phyloP scores from a whole-genome alignment of 37 sponge, comb jelly and placozoan species.

The Hormiphora californensis region DNA sequence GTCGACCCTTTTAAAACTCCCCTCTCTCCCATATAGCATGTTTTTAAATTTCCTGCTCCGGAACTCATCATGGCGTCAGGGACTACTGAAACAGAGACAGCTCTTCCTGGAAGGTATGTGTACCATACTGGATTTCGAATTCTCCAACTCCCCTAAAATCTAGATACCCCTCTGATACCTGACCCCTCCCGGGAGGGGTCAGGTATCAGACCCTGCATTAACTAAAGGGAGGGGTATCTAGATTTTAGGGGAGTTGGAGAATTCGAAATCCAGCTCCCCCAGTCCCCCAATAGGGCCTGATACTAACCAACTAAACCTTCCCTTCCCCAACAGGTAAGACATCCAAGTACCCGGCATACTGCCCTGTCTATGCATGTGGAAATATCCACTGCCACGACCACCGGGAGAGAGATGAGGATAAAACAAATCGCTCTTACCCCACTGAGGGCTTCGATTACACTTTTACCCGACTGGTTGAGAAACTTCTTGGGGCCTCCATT shows the following conservation, averaged over 20 bases:
- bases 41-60: constrained; percentile 4
- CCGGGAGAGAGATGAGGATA: background rate
- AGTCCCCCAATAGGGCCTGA: too few species aligned
- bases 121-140: too few species aligned
- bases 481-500: background rate
- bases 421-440: background rate
- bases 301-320: too few species aligned
- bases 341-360: constrained; percentile 41
- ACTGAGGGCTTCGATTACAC: background rate
- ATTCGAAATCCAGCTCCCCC: too few species aligned
- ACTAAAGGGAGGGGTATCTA: too few species aligned
- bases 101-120: background rate
- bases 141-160: too few species aligned
- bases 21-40: background rate
- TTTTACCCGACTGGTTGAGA: background rate
- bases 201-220: too few species aligned
- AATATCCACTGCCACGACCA: constrained; percentile 34
- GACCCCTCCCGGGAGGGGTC: too few species aligned
- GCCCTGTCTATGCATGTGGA: constrained; percentile 11
- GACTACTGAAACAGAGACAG: constrained; percentile 29
- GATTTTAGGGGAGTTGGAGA: too few species aligned
- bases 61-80: constrained; percentile 35
- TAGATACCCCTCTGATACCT: too few species aligned
- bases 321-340: too few species aligned
- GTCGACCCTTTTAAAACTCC: too few species aligned